Evolutionary conservation across 2,888 invertebrate species (phyloP), one percentile per base, ranked within the genome.

Genomic region (Crematogaster levior): DNA sequence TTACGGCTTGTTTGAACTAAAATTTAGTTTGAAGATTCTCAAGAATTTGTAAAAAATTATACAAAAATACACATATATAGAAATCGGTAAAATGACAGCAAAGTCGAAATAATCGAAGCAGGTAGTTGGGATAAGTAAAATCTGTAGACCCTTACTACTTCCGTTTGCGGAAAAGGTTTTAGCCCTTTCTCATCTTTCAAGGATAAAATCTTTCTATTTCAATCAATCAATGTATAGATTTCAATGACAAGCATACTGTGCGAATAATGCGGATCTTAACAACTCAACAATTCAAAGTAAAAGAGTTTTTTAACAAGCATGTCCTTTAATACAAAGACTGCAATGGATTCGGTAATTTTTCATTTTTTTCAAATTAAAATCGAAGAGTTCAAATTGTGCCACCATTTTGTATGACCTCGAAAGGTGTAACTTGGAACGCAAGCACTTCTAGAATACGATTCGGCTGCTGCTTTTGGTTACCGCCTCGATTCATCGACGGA

Each of bases 401-500:
- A 46, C 46, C 66, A 48, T 68, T 51, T 48, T 48, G 21, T 48
- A n/a, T 3, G 7, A 48, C n/a, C 24, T 70, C 24, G 1, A 7
- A 27, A 37, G 24, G 24, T 37, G 18, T 4, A 15, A 46, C 12
- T 46, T 9, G 37, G 18, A 37, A 37, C 37, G 18, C 37, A 10
- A 7, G 3, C 37, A 21, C 21, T 21, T 7, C 3, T 7, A 7
- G 5, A 27, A 43, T 27, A 43, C 3, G 56, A 34, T 63, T 46
- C 46, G 21, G 15, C 5, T 21, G 3, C 65, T 24, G 37, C 37
- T 48, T 74, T 12, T 24, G 34, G 34, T 63, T 75, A 12, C 34
- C 37, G 24, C 15, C 24, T 24, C 65, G 88, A 86, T 86, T 89
- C 86, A 89, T 58, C 77, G 46, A 61, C 83, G 72, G 53, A 72